phyloP scores from a whole-genome alignment of 2,888 invertebrate genomes.

The Ellobium chinense region DNA sequence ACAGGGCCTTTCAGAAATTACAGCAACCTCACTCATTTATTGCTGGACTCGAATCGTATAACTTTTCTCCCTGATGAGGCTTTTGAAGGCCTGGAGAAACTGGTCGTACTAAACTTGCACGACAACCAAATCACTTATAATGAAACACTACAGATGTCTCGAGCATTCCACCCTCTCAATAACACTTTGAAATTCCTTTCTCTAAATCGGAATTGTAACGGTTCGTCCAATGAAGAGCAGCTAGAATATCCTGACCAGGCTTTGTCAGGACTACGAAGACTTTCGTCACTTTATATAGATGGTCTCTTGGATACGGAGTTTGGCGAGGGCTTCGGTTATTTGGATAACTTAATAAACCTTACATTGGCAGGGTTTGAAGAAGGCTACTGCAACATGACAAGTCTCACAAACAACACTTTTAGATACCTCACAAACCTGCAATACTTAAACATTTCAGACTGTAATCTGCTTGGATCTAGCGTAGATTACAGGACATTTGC shows the following conservation, averaged over 20 bases:
- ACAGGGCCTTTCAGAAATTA: conserved; percentile 6
- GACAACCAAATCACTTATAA: conserved; percentile 19
- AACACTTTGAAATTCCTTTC: neutral
- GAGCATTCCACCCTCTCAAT: conserved; percentile 12
- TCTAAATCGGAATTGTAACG: conserved; percentile 11
- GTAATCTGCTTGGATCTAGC: neutral
- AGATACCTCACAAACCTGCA: neutral
- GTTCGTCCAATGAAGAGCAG: neutral
- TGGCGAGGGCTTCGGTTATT: neutral
- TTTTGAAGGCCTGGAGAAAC: conserved; percentile 17
- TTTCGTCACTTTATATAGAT: conserved; percentile 31
- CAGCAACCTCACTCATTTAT: neutral
- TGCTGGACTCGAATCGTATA: conserved; percentile 18
- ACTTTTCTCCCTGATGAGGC: conserved; percentile 12
- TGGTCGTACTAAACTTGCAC: conserved; percentile 3
- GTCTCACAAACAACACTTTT: conserved; percentile 13
- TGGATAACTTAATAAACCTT: conserved; percentile 26
- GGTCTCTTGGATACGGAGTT: conserved; percentile 13
- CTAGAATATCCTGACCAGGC: conserved; percentile 36
- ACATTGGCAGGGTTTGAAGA: conserved; percentile 1
- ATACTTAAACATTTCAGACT: conserved; percentile 33
- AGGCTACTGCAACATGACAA: conserved; percentile 26
- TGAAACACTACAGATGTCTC: neutral
- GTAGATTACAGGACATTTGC: neutral
- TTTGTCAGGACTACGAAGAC: conserved; percentile 12